Percentiles rank a stretch among this genome's conserved stretches.
These are phyloP conservation scores for Trichopoda pennipes DNA, from an alignment of 2,888 invertebrate genomes.

Conservation along the genomic window DNA sequence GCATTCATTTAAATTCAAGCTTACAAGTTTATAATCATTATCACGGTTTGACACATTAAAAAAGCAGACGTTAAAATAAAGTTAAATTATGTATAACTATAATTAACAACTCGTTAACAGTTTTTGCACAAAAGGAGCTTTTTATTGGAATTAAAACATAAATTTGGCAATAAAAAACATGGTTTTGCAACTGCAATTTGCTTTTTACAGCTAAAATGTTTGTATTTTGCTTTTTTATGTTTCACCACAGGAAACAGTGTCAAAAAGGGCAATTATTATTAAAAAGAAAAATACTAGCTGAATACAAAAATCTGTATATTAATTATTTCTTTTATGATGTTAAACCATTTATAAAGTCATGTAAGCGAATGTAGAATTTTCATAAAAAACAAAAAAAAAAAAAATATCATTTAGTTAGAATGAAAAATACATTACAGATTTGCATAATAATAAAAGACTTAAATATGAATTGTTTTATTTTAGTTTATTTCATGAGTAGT, in stretches of 20 bases:
- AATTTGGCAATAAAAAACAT: conserved; percentile 61
- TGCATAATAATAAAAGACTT: no score
- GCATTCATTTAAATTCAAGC: conserved; percentile 42
- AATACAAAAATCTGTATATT: conserved; percentile 39
- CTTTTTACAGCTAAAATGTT: conserved; percentile 44
- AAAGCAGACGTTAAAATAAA: conserved; percentile 18
- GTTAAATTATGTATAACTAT: conserved; percentile 34
- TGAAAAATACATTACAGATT: no score
- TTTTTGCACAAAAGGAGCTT: conserved; percentile 32
- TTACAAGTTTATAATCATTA: conserved; percentile 39
- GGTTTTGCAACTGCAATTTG: conserved; percentile 49
- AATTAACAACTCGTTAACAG: conserved; percentile 67
- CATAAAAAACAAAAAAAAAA: neutral
- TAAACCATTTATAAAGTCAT: conserved; percentile 19
- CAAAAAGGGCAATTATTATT: conserved; percentile 42
- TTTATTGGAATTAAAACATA: conserved; percentile 54
- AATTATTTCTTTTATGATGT: no score
- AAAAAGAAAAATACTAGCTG: conserved; percentile 24
- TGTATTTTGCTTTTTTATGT: neutral
- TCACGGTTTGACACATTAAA: conserved; percentile 4
- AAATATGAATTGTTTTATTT: no score
- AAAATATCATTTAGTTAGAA: neutral
- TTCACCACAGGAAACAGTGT: conserved; percentile 49
- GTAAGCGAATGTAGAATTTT: conserved; percentile 27
- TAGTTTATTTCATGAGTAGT: no score